phyloP scores from a whole-genome alignment of 2,113 vertebrate genomes.

The Chloropsis cyanopogon region DNA sequence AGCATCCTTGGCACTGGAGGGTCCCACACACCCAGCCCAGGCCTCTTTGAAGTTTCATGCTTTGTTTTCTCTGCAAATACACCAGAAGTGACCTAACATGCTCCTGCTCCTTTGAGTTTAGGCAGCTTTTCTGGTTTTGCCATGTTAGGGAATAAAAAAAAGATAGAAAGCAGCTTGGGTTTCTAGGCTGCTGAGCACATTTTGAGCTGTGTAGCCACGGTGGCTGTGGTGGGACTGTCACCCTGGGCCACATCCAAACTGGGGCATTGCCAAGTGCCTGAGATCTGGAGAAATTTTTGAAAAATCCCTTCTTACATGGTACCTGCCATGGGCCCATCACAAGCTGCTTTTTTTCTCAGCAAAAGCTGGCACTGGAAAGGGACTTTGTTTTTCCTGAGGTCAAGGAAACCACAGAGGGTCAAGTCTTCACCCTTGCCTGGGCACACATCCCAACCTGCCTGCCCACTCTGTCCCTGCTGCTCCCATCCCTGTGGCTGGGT shows the following conservation, averaged over 20 bases:
- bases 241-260: not conserved
- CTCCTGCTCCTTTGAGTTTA: not conserved
- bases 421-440: not conserved
- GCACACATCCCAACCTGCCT: not conserved
- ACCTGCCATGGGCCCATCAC: not conserved
- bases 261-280: not conserved
- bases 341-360: not conserved
- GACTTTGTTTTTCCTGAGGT: not conserved
- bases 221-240: not conserved
- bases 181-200: not conserved
- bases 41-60: not conserved
- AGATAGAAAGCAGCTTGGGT: not conserved
- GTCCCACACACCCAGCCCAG: not conserved
- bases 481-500: not conserved
- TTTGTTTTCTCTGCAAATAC: constrained; percentile 49
- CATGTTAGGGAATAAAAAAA: not conserved
- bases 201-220: not conserved
- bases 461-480: not conserved
- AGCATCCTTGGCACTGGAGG: not conserved
- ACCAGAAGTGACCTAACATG: constrained; percentile 9
- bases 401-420: not conserved
- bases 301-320: not conserved
- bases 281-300: not conserved
- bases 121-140: constrained; percentile 14
- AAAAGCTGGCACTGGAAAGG: not conserved